Base-by-base conservation (phyloP, 2,888 invertebrate species). In the Pristionchus fissidentatus region DNA sequence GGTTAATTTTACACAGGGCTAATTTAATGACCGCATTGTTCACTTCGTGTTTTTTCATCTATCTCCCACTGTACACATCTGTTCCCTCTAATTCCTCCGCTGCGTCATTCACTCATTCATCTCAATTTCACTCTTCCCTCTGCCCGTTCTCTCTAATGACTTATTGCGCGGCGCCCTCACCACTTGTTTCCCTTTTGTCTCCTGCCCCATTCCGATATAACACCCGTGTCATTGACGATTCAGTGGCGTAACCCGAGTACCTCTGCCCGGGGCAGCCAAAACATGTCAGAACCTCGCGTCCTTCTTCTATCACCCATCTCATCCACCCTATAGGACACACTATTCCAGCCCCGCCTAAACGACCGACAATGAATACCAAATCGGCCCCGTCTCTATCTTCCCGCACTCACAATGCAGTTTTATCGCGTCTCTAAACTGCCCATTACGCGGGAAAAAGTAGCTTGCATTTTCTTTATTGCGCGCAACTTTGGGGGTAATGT, bases 291-390 rank as follows among this genome's bases (percentile, higher is more conserved):
- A 43, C 49, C 75, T 75, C 41, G 19, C 75, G 29, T 41, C n/a
- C 35, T 19, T 32, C 32, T 62, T 32, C 75, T 75, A 43, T 75
- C 75, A 46, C 75, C 75, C 49, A 26, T 75, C 75, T 46, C 46
- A 10, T 46, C 26, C 26, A 19, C 46, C 46, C 75, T 46, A 66
- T 38, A 66, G 66, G 66, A 38, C 38, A n/a, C n/a, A 66, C 22
- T 35, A 22, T 66, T 66, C 66, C 38, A 35, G 32, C 41, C 15
- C 15, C n/a, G n/a, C n/a, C 66, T 66, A 66, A 66, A 66, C 66
- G 66, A 66, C 66, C 66, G 66, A 38, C 66, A 66, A 66, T 66
- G 66, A 66, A 66, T 66, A 66, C 66, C 22, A 19, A 38, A 66
- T 66, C 38, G 66, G 66, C 22, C 62, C 29, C 75, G 15, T 75